Conservation (phyloP, 1,140 invertebrate genomes). For the Holotrichia oblita region DNA sequence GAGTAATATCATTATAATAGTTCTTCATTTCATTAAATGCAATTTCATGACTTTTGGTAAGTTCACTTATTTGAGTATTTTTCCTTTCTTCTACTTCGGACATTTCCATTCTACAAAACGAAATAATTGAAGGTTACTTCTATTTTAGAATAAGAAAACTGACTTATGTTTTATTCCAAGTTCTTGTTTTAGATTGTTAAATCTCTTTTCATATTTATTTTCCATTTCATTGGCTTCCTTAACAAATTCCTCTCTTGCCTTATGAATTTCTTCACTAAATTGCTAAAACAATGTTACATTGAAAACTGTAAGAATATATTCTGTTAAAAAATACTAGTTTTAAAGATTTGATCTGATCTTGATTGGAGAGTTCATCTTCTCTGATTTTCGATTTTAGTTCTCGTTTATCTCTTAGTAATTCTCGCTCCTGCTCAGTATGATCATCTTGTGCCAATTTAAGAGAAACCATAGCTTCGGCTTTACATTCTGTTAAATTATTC, state of each 20-base stretch:
- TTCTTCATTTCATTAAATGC: slow-evolving; percentile 89
- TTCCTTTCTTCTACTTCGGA: slow-evolving; percentile 90
- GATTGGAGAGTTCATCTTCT: slow-evolving; percentile 75
- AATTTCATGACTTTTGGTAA: slow-evolving; percentile 85
- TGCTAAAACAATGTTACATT: slow-evolving; percentile 40
- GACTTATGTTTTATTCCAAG: slow-evolving; percentile 72
- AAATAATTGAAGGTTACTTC: neutral
- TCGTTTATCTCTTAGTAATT: slow-evolving; percentile 82
- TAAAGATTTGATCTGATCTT: slow-evolving; percentile 71
- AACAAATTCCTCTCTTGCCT: slow-evolving; percentile 76
- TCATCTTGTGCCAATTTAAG: slow-evolving; percentile 80
- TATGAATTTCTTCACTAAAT: slow-evolving; percentile 63
- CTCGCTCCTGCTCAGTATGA: slow-evolving; percentile 77
- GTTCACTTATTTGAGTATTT: slow-evolving; percentile 82
- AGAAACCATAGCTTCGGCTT: slow-evolving; percentile 79
- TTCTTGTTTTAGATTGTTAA: slow-evolving; percentile 76
- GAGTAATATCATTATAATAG: slow-evolving; percentile 93
- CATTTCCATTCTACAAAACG: slow-evolving; percentile 71
- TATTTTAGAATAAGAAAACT: neutral
- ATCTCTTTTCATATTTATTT: slow-evolving; percentile 81
- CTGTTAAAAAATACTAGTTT: slow-evolving; percentile 65
- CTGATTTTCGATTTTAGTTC: slow-evolving; percentile 76
- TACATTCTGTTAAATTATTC: slow-evolving; percentile 79
- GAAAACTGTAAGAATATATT: neutral
- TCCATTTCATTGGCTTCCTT: slow-evolving; percentile 80